Conservation (phyloP, 2,797 vertebrate genomes). For the Rhinogobio ventralis region DNA sequence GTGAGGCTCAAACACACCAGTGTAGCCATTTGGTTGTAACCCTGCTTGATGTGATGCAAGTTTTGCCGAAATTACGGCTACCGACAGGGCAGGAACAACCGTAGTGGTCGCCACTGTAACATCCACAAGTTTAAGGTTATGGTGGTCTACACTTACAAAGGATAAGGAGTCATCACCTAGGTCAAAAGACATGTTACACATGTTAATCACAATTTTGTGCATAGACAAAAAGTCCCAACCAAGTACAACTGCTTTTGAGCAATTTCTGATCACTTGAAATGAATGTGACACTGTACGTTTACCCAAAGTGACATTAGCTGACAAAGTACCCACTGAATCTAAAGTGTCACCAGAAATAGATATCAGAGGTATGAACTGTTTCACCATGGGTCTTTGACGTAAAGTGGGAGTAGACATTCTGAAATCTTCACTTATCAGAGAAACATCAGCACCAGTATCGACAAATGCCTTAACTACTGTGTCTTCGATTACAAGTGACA, state of each 20-base stretch:
- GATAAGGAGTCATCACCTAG: neutral
- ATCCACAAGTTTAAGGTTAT: neutral
- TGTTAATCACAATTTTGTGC: constrained; percentile 9
- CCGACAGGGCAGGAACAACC: neutral
- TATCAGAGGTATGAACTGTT: neutral
- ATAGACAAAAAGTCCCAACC: neutral
- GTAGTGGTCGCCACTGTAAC: neutral
- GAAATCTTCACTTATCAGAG: neutral
- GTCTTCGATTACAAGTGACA: neutral
- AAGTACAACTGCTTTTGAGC: neutral
- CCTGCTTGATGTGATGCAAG: neutral
- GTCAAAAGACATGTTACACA: neutral
- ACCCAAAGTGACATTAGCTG: neutral
- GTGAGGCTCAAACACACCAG: neutral
- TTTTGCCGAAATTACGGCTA: neutral
- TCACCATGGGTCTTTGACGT: neutral
- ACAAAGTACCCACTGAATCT: constrained; percentile 8
- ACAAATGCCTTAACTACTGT: neutral
- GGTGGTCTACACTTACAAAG: neutral
- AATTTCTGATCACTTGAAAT: constrained; percentile 15
- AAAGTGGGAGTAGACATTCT: neutral
- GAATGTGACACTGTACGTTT: neutral
- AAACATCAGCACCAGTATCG: constrained; percentile 17
- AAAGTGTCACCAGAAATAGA: constrained; percentile 4
- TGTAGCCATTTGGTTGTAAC: neutral